Base-by-base conservation (phyloP, 2,888 invertebrate genomes). In the Onthophagus sagittarius region DNA sequence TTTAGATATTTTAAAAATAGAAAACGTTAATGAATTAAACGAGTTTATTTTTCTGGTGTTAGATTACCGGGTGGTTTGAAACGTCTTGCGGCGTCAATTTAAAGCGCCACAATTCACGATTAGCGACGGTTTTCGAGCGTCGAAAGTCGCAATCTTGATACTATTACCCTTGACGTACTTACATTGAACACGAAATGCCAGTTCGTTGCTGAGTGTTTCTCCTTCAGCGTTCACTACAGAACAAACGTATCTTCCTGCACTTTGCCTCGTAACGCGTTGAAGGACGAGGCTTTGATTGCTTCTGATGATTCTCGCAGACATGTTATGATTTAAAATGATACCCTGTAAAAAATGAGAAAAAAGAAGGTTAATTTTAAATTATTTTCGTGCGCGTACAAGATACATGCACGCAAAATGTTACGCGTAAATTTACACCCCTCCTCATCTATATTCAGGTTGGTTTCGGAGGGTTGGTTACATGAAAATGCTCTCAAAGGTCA, bases 251-350 rank as follows among this genome's bases (percentile, higher is more conserved):
- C 91, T 90, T 77, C 96, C 96, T 77, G 94, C 94, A 84, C 93
- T 94, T 84, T 92, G 91, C 77, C 94, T 89, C 75, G 94, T 94
- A 80, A 96, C 95, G 86, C 93, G 93, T 86, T 96, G 96, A 82
- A 96, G 90, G 76, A 96, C 96, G 79, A 96, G 88, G 84, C 95
- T 95, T 87, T 96, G 95, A 88, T 96, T 96, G 85, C 95, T 95
- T 85, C 94, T 92, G 83, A 96, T 94, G 80, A 96, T 93, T 77
- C 95, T 90, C 72, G 95, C 94, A 69, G 94, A 92, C 80, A 93
- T 92, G 86, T 96, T 96, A 87, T 96, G 95, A 79, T 92, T 93
- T 80, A 96, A 86, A 76, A 92, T 87, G 71, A 91, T 88, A 76
- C 93, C 94, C 95, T 95, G 88, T 33, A 87, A 88, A 78, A 81